Conservation (phyloP, 2,888 invertebrate genomes). For the Pyrochroa serraticornis region DNA sequence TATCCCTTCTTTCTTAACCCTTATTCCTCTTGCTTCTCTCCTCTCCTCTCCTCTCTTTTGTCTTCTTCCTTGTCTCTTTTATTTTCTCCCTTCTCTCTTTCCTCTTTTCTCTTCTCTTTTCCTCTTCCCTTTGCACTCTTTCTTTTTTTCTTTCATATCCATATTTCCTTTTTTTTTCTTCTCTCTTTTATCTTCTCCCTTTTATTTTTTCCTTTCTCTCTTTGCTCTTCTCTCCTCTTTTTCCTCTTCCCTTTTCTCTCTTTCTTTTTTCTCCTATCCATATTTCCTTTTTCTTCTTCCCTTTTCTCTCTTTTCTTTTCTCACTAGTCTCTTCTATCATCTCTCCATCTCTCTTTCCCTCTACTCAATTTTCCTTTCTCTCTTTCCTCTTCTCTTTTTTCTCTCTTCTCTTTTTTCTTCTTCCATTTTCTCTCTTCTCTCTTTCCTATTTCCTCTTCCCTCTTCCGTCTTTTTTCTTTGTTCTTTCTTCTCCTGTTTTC, state of each 20-base stretch:
- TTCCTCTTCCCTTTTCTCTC: background rate
- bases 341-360: background rate
- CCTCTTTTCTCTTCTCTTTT: background rate
- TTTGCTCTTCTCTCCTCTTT: background rate
- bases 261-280: background rate
- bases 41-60: background rate
- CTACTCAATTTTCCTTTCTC: background rate
- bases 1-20: background rate
- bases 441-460: background rate
- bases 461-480: background rate
- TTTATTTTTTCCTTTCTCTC: background rate
- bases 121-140: background rate
- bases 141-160: background rate
- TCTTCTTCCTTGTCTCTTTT: background rate
- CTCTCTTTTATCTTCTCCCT: background rate
- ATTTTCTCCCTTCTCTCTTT: no score
- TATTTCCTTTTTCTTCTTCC: background rate
- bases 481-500: background rate
- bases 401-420: background rate
- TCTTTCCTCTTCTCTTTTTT: background rate
- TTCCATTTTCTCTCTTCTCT: background rate
- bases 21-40: background rate
- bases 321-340: background rate
- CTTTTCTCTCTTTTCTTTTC: background rate
- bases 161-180: background rate